A percentile compares a stretch with the other conserved stretches of the same genome.
phyloP scores from a whole-genome alignment of 2,797 vertebrate species.

The Zenarchopterus dispar region DNA sequence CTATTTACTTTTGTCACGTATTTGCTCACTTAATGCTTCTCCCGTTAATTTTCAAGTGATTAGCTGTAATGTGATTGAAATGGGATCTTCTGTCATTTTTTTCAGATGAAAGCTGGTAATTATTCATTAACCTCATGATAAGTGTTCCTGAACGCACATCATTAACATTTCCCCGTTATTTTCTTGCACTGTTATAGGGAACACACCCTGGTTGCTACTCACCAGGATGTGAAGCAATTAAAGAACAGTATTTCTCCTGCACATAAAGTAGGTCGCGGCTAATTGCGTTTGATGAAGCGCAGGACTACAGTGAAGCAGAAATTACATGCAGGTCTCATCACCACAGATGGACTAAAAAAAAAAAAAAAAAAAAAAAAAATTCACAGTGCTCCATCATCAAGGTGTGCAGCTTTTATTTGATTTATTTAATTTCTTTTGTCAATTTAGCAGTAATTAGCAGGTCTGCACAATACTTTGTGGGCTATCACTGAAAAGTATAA shows the following conservation, averaged over 20 bases:
- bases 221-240: constrained; percentile 74
- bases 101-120: constrained; percentile 51
- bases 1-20: constrained; percentile 28
- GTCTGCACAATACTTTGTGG: too few relatives aligned
- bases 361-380: constrained; percentile 58
- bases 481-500: too few relatives aligned
- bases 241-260: constrained; percentile 69
- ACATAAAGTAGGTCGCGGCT: constrained; percentile 72
- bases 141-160: constrained; percentile 73
- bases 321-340: constrained; percentile 62
- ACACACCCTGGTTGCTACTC: constrained; percentile 58
- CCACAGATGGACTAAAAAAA: constrained; percentile 69
- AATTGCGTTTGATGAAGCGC: constrained; percentile 76
- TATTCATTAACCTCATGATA: constrained; percentile 83
- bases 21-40: constrained; percentile 17
- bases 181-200: constrained; percentile 58
- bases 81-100: constrained; percentile 19
- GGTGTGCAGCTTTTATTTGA: too few relatives aligned
- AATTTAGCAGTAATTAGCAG: too few relatives aligned
- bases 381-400: too few relatives aligned
- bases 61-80: constrained; percentile 38
- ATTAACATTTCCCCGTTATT: constrained; percentile 70
- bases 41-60: constrained; percentile 31
- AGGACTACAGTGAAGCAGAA: constrained; percentile 63
- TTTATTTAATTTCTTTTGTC: too few relatives aligned